Percentiles rank a stretch among this genome's conserved stretches.
phyloP scores from a whole-genome alignment of 1,140 invertebrate genomes.

The Archegozetes longisetosus region DNA sequence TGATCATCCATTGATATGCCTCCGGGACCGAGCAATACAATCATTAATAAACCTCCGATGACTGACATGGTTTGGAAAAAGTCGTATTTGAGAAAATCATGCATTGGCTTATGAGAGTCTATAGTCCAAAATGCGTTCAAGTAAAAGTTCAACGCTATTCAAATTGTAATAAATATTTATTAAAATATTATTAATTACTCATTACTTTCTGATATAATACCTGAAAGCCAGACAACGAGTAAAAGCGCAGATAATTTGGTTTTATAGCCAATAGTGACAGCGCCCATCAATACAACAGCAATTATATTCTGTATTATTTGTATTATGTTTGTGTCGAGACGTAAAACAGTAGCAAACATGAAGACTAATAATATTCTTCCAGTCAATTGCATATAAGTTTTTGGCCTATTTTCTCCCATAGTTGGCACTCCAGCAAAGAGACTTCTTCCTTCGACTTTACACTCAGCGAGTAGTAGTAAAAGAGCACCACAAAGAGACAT shows the following conservation, averaged over 20 bases:
- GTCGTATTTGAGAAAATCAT: slow-evolving; percentile 99
- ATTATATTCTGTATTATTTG: slow-evolving; percentile 76
- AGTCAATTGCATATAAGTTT: slow-evolving; percentile 88
- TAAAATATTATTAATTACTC: neutral
- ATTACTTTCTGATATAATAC: slow-evolving; percentile 12
- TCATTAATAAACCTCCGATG: slow-evolving; percentile 95
- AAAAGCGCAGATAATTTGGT: slow-evolving; percentile 93
- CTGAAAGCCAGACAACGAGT: slow-evolving; percentile 71
- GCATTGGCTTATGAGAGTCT: slow-evolving; percentile 77
- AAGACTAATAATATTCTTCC: slow-evolving; percentile 90
- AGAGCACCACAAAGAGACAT: slow-evolving; percentile 89
- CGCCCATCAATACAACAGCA: slow-evolving; percentile 81
- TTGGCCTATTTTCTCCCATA: slow-evolving; percentile 89
- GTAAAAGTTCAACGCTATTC: slow-evolving; percentile 55
- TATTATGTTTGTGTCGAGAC: slow-evolving; percentile 77
- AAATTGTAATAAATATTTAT: neutral
- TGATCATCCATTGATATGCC: slow-evolving; percentile 99
- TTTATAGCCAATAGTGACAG: slow-evolving; percentile 94
- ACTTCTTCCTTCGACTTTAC: slow-evolving; percentile 71
- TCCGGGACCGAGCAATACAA: slow-evolving; percentile 92
- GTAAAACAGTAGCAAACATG: slow-evolving; percentile 93
- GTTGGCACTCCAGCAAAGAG: slow-evolving; percentile 96
- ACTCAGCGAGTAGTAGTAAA: slow-evolving; percentile 83
- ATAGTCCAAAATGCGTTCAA: slow-evolving; percentile 97
- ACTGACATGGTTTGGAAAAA: slow-evolving; percentile 99